phyloP scores from a whole-genome alignment of 2,113 vertebrate species.

The Sinocyclocheilus anshuiensis region DNA sequence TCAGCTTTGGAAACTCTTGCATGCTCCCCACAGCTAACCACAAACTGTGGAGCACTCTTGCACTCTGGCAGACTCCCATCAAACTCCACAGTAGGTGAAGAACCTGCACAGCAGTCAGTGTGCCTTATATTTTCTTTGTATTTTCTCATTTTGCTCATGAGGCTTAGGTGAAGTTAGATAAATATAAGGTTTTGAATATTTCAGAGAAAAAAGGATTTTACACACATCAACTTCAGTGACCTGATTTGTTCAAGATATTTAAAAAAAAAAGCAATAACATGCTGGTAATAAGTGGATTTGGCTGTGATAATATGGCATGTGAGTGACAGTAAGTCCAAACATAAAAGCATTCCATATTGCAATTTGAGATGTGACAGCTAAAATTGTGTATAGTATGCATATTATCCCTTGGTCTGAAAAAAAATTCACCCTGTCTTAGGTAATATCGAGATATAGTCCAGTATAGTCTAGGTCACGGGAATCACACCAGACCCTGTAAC shows the following conservation, averaged over 20 bases:
- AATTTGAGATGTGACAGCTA: not conserved
- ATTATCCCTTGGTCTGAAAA: not conserved
- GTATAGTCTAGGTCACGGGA: not conserved
- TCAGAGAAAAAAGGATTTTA: not conserved
- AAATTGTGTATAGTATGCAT: not conserved
- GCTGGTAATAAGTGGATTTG: constrained; percentile 22
- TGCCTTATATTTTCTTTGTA: constrained; percentile 34
- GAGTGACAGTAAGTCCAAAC: not conserved
- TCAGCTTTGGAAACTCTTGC: constrained; percentile 37
- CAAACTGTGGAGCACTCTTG: constrained; percentile 35
- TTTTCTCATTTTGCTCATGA: constrained; percentile 25
- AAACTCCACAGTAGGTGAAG: constrained; percentile 36
- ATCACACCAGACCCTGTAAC: not conserved
- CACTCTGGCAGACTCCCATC: constrained; percentile 51
- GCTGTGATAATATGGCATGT: not conserved
- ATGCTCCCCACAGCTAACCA: constrained; percentile 32
- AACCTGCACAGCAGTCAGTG: constrained; percentile 27
- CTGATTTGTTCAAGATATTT: not conserved
- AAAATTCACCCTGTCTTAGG: not conserved
- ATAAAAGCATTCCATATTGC: not conserved
- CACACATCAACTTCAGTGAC: not conserved
- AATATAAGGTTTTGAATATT: constrained; percentile 24
- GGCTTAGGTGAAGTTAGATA: constrained; percentile 27
- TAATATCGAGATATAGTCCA: not conserved
- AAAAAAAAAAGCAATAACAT: not conserved